These are phyloP conservation scores for Oryctolagus cuniculus DNA, from an alignment of 2,113 vertebrate species.

Conservation along the genomic window mOryCun1.1 NC_091445.1:85568501-85569000, in stretches of 20 bases:
- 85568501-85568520: constrained; percentile 8
- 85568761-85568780: neutral
- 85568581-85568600: constrained; percentile 13
- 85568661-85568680: too few species aligned
- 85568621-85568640: too few species aligned
- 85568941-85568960: neutral
- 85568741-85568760: neutral
- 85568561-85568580: neutral
- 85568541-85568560: neutral
- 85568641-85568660: too few species aligned
- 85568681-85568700: neutral
- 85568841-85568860: neutral
- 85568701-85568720: neutral
- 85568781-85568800: neutral
- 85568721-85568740: neutral
- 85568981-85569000: neutral
- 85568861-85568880: constrained; percentile 15
- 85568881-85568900: neutral
- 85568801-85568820: neutral
- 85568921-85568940: neutral
- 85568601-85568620: neutral
- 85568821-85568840: neutral
- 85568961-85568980: neutral
- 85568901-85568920: neutral
- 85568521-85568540: constrained; percentile 24